Evolutionary conservation across 2,888 invertebrate species (phyloP), one percentile per base, ranked within the genome.

Genomic region (Clusia tigrina): DNA sequence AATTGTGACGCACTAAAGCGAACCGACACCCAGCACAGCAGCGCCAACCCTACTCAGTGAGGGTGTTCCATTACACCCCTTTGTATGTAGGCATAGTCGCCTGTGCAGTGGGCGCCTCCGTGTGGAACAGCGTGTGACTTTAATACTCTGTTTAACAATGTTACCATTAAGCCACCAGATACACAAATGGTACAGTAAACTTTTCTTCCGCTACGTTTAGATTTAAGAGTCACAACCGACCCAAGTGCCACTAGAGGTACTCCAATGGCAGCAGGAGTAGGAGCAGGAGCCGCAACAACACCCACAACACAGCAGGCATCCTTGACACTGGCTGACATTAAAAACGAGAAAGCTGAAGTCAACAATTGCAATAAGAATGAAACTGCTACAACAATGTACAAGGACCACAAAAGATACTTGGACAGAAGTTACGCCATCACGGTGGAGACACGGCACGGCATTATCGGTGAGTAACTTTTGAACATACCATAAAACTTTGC

Each of bases 391-490:
- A 48, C 48, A 48, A 48, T 67, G 26, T 68, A 68, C n/a, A 71
- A 66, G 22, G 67, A 65, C 38, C 68, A 68, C 42, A 69, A 64
- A 52, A 64, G 70, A 60, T 69, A 66, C 63, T 72, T 80, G 69
- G 82, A 81, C 62, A 77, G 80, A 64, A 83, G 74, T 70, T 81
- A 76, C 67, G 78, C 77, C 63, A 76, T 79, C 69, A 71, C 76
- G 64, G 73, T 78, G 54, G 80, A 80, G 63, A 74, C 79, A 64
- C 76, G 77, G 10, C 80, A 80, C 51, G 80, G 80, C 52, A 80
- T 80, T 63, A 80, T 80, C 59, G 80, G 80, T 79, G 58, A 71
- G 69, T 65, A 12, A 6, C 76, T 69, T 61, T 74, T 71, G 53
- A 72, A 73, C 54, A 57, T 24, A 10, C 32, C 26, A 58, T 10